Conservation (phyloP, 2,797 vertebrate genomes). For the Mormyrops attenuatus region DNA sequence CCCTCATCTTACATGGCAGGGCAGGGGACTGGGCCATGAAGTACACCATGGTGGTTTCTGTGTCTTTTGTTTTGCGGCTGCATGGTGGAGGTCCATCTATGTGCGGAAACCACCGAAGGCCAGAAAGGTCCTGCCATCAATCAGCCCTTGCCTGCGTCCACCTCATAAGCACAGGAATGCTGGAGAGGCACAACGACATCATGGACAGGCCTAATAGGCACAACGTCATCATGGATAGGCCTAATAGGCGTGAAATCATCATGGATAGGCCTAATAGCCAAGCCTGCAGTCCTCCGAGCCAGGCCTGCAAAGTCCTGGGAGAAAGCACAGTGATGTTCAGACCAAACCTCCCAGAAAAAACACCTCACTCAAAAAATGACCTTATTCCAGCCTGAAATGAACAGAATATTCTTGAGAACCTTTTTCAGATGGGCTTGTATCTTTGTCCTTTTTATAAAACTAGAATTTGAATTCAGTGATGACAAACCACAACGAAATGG, state of each 20-base stretch:
- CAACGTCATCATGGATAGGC: neutral
- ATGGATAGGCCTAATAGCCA: neutral
- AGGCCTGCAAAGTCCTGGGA: neutral
- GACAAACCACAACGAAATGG: too few relatives aligned
- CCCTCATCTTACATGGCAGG: neutral
- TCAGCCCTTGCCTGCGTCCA: neutral
- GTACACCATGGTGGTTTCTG: neutral
- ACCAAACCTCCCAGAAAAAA: neutral
- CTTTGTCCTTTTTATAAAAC: neutral
- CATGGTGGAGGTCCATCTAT: slow-evolving; percentile 40
- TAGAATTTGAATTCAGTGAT: too few relatives aligned
- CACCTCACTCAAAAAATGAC: neutral
- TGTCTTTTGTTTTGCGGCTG: neutral
- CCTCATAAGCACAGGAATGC: neutral
- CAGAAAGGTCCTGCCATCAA: neutral
- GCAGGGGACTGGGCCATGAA: neutral
- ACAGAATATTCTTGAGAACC: neutral
- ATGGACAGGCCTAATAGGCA: neutral
- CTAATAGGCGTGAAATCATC: too few relatives aligned
- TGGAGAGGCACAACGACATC: neutral
- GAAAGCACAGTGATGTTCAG: neutral
- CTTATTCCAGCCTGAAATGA: neutral
- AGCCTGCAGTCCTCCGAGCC: neutral
- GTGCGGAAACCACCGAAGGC: slow-evolving; percentile 30
- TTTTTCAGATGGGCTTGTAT: neutral